Base-by-base conservation (phyloP, 2,113 vertebrate genomes). In the Gymnarchus niloticus region DNA sequence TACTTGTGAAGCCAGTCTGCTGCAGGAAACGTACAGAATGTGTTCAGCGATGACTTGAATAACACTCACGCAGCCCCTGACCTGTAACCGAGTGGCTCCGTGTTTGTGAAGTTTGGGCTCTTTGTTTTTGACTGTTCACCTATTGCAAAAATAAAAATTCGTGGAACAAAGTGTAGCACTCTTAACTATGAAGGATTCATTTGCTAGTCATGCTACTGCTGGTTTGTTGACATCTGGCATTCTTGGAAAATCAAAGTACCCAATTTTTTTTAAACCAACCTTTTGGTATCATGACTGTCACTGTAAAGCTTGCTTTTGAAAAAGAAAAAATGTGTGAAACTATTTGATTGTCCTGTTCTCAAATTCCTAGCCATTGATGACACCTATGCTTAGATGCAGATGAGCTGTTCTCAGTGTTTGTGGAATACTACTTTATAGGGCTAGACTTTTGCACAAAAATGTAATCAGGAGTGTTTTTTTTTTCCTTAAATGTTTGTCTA, bases 131-230 rank as follows among this genome's bases (percentile, higher is more conserved):
- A 91, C 92, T 87, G 86, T 90, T 93, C 89, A 92, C 89, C 90
- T 59, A 33, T 89, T 87, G 90, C 85, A 92, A 91, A 85, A 83
- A 91, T 89, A 92, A 90, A 87, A 83, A 90, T 88, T 91, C 90
- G 91, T 93, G 92, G 90, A 92, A 92, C 87, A 91, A 92, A 94
- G 93, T 91, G 92, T 93, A 93, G 92, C 91, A 89, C 93, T 83
- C 92, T 93, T 95, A 94, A 94, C 94, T 94, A 94, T 25, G 83
- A 56, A 56, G n/a, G 6, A 23, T 87, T 91, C 88, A 77, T 86
- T 86, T 93, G 25, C 93, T 94, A 94, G 95, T 95, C 93, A 94
- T 95, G 94, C 94, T 93, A 93, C 92, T 92, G 92, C 92, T 94
- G 90, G 93, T 93, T 85, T 90, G 93, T 92, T 92, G 92, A 93